Base-by-base conservation (phyloP, 2,797 vertebrate species). In the Macropodus opercularis region DNA sequence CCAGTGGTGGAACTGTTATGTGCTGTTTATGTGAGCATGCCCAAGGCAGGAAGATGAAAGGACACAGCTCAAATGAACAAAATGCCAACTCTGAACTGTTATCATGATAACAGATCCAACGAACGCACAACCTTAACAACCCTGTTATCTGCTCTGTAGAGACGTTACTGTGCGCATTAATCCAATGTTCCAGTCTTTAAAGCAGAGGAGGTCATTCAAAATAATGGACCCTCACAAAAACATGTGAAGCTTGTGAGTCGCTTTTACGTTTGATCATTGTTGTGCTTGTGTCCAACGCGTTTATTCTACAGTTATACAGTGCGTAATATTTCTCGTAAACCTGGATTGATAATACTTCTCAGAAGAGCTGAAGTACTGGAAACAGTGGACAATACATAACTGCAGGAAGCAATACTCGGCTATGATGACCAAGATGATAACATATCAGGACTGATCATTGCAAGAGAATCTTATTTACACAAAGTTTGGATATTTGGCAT, bases 21-120 rank as follows among this genome's bases (percentile, higher is more conserved):
- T 40, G 15, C 27, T 44, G 50, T 65, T 73, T 71, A 59, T 74
- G 15, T 24, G 21, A 40, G 42, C 44, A 63, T 26, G 19, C 54
- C 48, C 35, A 17, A 52, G 13, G 46, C 21, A 54, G 27, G 34
- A 57, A 34, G 23, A 52, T 46, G 24, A 58, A 68, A 52, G 31
- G 31, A 18, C 21, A 59, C 31, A 19, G 42, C 17, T 29, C 7
- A 14, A n/a, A n/a, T n/a, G 23, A 66, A 55, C 24, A 52, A 39
- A 15, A 57, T 42, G 36, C 34, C 2, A 18, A n/a, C 0, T 27
- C 27, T 49, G 29, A 49, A 53, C 41, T 23, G 13, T 15, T 19
- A 41, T 46, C 24, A 27, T 26, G 1, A 48, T 12, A 31, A 36
- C 43, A 27, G 23, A 57, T 38, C 14, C 17, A 40, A 51, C 49